Conservation (phyloP, 2,797 vertebrate species). For the Parambassis ranga region DNA sequence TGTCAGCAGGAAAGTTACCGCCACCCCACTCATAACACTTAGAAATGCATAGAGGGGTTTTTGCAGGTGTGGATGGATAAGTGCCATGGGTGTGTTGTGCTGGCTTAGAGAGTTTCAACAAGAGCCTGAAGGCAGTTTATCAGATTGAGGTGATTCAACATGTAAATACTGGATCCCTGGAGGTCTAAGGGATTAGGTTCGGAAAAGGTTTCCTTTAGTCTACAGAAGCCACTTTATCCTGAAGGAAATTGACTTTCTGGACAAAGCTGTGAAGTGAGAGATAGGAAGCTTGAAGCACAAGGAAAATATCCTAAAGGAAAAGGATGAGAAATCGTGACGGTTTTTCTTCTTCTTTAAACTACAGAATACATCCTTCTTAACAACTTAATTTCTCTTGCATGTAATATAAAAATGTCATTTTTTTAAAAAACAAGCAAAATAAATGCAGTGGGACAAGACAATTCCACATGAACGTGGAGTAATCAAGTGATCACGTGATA, state of each 20-base stretch:
- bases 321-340: slow-evolving; percentile 10
- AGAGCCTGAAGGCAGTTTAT: slow-evolving; percentile 39
- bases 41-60: slow-evolving; percentile 7
- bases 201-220: slow-evolving; percentile 41
- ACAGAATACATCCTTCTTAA: slow-evolving; percentile 1
- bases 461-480: too few species aligned
- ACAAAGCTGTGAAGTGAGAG: slow-evolving; percentile 40
- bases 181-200: slow-evolving; percentile 53
- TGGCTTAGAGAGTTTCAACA: slow-evolving; percentile 24
- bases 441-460: background rate
- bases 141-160: slow-evolving; percentile 37
- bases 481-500: slow-evolving; percentile 23
- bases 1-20: slow-evolving; percentile 24
- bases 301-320: slow-evolving; percentile 14
- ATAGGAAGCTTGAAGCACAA: slow-evolving; percentile 6
- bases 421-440: background rate
- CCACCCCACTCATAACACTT: slow-evolving; percentile 17
- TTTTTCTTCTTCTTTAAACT: background rate
- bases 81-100: slow-evolving; percentile 6
- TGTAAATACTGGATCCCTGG: slow-evolving; percentile 38
- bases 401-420: too few species aligned
- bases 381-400: background rate
- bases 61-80: slow-evolving; percentile 5
- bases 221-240: slow-evolving; percentile 27
- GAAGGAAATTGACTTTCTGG: slow-evolving; percentile 43